phyloP scores from a whole-genome alignment of 64 coral and sea anemone genomes.

The Catalaphyllia jardinei region DNA sequence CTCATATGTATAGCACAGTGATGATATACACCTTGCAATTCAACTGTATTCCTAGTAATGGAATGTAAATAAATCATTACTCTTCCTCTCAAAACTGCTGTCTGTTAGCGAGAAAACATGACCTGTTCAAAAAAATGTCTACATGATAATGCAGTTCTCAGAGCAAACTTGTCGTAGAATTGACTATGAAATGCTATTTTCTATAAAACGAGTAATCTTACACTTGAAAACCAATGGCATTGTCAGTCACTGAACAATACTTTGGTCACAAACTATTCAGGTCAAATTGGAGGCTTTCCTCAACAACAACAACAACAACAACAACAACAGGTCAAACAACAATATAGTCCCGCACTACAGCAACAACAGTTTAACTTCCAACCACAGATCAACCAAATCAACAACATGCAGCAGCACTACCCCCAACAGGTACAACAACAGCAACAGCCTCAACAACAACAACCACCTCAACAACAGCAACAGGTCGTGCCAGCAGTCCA shows the following conservation, averaged over 20 bases:
- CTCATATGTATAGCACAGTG: neutral
- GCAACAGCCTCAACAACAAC: constrained; percentile 21
- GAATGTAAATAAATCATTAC: too few species aligned
- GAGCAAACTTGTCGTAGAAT: too few species aligned
- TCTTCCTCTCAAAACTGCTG: too few species aligned
- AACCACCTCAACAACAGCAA: neutral
- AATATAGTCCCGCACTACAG: constrained; percentile 44
- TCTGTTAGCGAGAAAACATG: too few species aligned
- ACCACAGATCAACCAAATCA: constrained; percentile 59
- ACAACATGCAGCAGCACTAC: constrained; percentile 53
- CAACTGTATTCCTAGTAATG: too few species aligned
- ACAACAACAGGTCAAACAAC: constrained; percentile 29
- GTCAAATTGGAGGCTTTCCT: constrained; percentile 18
- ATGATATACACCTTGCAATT: too few species aligned
- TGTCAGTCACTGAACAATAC: neutral
- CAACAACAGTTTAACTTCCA: constrained; percentile 71
- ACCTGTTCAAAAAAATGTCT: too few species aligned
- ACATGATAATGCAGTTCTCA: too few species aligned
- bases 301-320: constrained; percentile 14
- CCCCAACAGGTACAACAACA: constrained; percentile 67
- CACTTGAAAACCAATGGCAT: too few species aligned
- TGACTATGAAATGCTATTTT: too few species aligned
- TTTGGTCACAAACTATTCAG: neutral
- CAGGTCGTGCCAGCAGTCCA: constrained; percentile 4
- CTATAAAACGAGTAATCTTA: too few species aligned